Base-by-base conservation (phyloP, 1,140 invertebrate species). In the Batillaria attramentaria region DNA sequence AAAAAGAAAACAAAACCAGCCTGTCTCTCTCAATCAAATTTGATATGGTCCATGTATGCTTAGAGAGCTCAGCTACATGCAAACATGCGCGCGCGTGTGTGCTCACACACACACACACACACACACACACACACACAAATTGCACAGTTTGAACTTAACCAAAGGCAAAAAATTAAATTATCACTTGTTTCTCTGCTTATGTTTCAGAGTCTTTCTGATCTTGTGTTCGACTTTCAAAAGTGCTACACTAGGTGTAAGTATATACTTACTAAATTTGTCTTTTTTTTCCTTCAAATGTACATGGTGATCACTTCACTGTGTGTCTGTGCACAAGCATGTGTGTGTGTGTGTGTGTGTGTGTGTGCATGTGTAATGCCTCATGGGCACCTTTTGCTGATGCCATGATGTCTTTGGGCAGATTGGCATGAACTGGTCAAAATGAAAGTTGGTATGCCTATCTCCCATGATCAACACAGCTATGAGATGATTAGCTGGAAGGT, bases 401-500 rank as follows among this genome's bases (percentile, higher is more conserved):
- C 18, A 57, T n/a, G 24, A 37, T 31, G 33, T 77, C 24, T 66
- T 37, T 41, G 16, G 75, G 35, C 82, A 90, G 89, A 87, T 78
- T 84, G 73, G 69, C 89, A 90, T 79, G 80, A 82, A 33, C 77
- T 89, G 33, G 85, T 83, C 54, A 89, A 88, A 75, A 81, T 90
- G 8, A 89, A 88, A 69, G 81, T 89, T 72, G 89, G 89, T n/a
- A 46, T 87, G 37, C 86, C 88, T 0, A 77, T 89, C 13, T 81
- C 86, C 20, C 89, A 90, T 83, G 88, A 90, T 79, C 85, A 87
- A 35, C 88, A 89, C 75, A 89, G 87, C 54, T 88, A 86, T 81
- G 87, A 89, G 73, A 69, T 82, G 31, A 87, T 90, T 13, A 80
- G 79, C 42, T 90, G 89, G 89, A 89, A 88, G 86, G 89, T 89